Evolutionary conservation across 2,113 vertebrate species (phyloP).

Genomic region (Burhinus oedicnemus): DNA sequence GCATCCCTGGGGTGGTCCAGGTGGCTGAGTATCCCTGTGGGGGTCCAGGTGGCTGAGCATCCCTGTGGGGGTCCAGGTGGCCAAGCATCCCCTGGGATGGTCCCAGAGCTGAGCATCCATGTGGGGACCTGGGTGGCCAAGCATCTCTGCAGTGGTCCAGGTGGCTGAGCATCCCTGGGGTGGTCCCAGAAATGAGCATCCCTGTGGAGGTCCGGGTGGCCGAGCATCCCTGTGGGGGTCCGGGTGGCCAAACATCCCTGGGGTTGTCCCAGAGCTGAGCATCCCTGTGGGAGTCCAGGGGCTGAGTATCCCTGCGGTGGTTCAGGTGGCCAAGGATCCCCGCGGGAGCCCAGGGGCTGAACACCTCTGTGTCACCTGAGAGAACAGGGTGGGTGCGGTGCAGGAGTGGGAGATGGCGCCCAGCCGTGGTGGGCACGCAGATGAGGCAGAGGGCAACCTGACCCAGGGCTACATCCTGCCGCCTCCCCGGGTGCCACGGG

Average conservation of each 20-base stretch:
- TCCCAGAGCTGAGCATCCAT: background rate
- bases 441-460: background rate
- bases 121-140: too few species aligned
- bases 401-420: background rate
- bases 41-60: accelerated
- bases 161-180: accelerated
- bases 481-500: background rate
- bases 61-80: background rate
- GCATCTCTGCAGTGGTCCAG: accelerated
- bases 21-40: background rate
- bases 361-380: background rate
- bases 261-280: accelerated
- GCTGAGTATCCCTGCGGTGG: too few species aligned
- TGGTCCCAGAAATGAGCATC: background rate
- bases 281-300: accelerated
- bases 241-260: background rate
- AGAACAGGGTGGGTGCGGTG: background rate
- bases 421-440: accelerated
- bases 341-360: accelerated
- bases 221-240: background rate
- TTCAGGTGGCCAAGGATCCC: background rate
- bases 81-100: background rate
- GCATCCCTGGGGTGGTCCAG: too few species aligned
- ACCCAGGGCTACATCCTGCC: background rate
- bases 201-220: too few species aligned